Evolutionary conservation across 2,888 invertebrate species (phyloP), one percentile per base, ranked within the genome.

Genomic region (Aromia moschata): DNA sequence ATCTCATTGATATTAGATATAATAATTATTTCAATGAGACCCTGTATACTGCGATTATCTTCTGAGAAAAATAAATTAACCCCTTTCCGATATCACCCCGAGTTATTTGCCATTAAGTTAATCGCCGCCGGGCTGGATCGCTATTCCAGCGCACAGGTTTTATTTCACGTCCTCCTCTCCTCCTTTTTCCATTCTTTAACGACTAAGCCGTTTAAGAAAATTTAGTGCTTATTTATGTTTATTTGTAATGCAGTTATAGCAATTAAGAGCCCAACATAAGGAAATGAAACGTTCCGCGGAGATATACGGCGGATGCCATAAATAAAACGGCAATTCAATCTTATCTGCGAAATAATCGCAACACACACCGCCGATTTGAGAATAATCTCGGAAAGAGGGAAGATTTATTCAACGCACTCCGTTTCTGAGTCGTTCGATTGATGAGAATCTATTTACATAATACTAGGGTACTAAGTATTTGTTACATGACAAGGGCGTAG

Each of bases 351-450:
- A 63, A 67, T 67, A 67, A 65, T 65, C 60, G 49, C 40, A 12
- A 41, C 44, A 46, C 52, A 41, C 51, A 53, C 60, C 56, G 57
- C 67, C 58, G 65, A 67, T 68, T 64, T 60, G 62, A 60, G 62
- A 68, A 65, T 68, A 68, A 65, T 64, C 67, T 65, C 47, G 56
- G 40, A 44, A 57, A 65, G 58, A 56, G n/a, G 61, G 20, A 53
- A 65, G 65, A 68, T 67, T 67, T 65, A 67, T 67, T 61, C n/a
- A n/a, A n/a, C n/a, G n/a, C n/a, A n/a, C n/a, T n/a, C n/a, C n/a
- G n/a, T n/a, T n/a, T n/a, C n/a, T n/a, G n/a, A n/a, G n/a, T n/a
- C n/a, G n/a, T n/a, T n/a, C n/a, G n/a, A n/a, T n/a, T n/a, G n/a
- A n/a, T n/a, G n/a, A n/a, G n/a, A n/a, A n/a, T n/a, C n/a, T n/a